Evolutionary conservation across 1,140 invertebrate species (phyloP).

Genomic region (Tribolium castaneum): DNA sequence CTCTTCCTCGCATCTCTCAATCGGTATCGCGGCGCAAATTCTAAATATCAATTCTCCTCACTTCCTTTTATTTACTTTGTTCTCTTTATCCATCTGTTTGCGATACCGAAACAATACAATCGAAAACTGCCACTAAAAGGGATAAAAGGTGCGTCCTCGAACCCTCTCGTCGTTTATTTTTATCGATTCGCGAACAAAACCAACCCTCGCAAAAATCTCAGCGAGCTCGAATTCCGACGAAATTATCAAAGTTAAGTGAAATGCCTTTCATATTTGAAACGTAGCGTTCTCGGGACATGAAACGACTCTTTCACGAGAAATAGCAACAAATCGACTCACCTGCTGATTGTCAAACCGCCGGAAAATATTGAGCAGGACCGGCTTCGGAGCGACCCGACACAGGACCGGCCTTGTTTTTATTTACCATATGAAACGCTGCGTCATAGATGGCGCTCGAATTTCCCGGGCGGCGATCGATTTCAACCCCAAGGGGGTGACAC

Average conservation of each 20-base stretch:
- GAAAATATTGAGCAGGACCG: conserved; percentile 1
- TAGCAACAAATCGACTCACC: conserved; percentile 12
- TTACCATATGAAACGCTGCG: neutral
- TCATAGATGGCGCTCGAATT: conserved; percentile 6
- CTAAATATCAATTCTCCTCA: conserved; percentile 3
- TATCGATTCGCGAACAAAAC: neutral
- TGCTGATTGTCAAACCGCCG: neutral
- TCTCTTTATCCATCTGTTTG: conserved; percentile 1
- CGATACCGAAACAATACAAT: conserved; percentile 5
- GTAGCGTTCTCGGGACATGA: neutral
- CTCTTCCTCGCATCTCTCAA: neutral
- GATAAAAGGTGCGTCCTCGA: neutral
- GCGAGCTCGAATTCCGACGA: neutral
- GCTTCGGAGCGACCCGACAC: neutral
- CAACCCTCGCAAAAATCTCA: neutral
- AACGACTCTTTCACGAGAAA: neutral
- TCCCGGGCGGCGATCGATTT: conserved; percentile 5
- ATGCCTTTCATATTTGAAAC: neutral
- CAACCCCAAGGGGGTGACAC: neutral
- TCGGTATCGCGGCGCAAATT: neutral
- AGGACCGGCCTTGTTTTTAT: neutral
- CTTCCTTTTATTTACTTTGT: conserved; percentile 4
- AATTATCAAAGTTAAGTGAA: neutral
- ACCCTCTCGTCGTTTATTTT: neutral
- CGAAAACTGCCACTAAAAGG: neutral